Conservation (phyloP, 2,797 vertebrate species). For the Channa striata region DNA sequence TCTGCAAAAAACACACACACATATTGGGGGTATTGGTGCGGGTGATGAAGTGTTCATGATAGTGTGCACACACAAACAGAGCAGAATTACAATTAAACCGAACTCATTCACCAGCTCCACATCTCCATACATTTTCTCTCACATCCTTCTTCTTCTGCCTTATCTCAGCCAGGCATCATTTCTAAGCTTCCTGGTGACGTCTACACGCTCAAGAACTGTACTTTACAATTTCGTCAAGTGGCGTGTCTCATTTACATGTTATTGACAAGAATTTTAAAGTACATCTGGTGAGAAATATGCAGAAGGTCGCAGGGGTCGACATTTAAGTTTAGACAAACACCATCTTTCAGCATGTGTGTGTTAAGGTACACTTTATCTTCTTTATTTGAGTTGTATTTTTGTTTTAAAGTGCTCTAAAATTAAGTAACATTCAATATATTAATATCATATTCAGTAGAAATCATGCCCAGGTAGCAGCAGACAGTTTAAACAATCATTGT, state of each 20-base stretch:
- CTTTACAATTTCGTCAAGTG: slow-evolving; percentile 18
- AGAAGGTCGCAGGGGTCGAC: neutral
- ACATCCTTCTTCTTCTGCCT: slow-evolving; percentile 36
- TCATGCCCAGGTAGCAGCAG: neutral
- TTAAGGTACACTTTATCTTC: slow-evolving; percentile 15
- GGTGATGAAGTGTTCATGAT: slow-evolving; percentile 76
- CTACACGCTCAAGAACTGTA: slow-evolving; percentile 1
- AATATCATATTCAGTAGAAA: neutral
- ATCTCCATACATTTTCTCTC: slow-evolving; percentile 61
- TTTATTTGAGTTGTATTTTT: neutral
- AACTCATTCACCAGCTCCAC: slow-evolving; percentile 60
- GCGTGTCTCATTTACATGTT: neutral
- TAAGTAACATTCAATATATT: neutral
- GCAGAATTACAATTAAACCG: slow-evolving; percentile 74
- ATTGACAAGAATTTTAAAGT: neutral
- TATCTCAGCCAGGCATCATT: slow-evolving; percentile 38
- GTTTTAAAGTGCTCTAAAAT: neutral
- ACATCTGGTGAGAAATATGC: slow-evolving; percentile 4
- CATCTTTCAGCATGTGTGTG: neutral
- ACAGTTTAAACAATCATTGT: neutral
- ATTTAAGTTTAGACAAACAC: slow-evolving; percentile 15
- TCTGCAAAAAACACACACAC: slow-evolving; percentile 22
- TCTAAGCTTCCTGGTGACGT: slow-evolving; percentile 29
- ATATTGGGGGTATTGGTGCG: slow-evolving; percentile 66
- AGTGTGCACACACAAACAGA: slow-evolving; percentile 67